These are phyloP conservation scores for Tragelaphus scriptus DNA, from an alignment of 2,113 vertebrate genomes.

Conservation along the genomic window DNA sequence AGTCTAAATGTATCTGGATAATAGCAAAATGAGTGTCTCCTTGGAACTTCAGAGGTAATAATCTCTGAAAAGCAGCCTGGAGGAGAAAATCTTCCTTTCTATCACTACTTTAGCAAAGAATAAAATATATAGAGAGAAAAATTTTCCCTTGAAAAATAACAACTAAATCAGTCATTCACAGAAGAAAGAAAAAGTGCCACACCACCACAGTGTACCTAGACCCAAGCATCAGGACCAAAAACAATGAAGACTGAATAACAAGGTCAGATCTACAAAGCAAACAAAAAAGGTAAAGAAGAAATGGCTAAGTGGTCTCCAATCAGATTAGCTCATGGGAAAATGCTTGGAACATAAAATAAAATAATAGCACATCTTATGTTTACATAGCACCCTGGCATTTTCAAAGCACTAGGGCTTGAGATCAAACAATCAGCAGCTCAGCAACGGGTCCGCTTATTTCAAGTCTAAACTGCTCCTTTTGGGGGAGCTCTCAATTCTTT, in stretches of 20 bases:
- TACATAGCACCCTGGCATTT: neutral
- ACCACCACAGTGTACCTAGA: neutral
- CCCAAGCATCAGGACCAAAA: neutral
- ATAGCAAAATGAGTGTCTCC: constrained; percentile 47
- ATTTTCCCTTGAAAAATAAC: neutral
- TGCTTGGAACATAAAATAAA: neutral
- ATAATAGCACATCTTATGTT: neutral
- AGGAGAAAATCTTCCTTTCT: neutral
- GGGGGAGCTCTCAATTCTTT: neutral
- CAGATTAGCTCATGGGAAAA: neutral
- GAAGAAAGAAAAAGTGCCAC: neutral
- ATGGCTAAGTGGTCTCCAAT: neutral
- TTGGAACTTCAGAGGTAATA: constrained; percentile 38
- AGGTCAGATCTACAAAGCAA: neutral
- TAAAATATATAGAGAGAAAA: neutral
- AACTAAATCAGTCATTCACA: constrained; percentile 3
- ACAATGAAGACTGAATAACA: neutral
- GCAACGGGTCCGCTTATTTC: neutral
- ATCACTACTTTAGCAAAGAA: constrained; percentile 38
- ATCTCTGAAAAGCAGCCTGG: constrained; percentile 40
- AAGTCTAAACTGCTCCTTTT: neutral
- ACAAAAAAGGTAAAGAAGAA: neutral
- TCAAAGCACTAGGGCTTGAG: neutral
- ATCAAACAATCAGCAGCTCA: neutral
- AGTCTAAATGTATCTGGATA: constrained; percentile 57